A percentile compares a stretch with the other conserved stretches of the same genome.
phyloP scores from a whole-genome alignment of 2,113 vertebrate genomes.

The Epinephelus lanceolatus region DNA sequence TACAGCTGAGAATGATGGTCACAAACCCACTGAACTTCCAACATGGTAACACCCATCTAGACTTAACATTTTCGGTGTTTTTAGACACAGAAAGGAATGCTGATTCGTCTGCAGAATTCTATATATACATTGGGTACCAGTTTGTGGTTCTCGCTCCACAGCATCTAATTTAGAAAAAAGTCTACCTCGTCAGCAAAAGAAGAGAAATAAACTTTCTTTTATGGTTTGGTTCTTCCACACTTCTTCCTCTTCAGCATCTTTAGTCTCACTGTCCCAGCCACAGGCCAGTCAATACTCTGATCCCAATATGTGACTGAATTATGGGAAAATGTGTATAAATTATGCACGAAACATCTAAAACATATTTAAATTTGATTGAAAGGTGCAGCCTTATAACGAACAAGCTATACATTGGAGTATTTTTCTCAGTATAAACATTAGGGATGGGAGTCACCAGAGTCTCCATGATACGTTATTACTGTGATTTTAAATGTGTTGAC shows the following conservation, averaged over 20 bases:
- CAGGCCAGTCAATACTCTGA: background rate
- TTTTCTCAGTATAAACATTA: too few species aligned
- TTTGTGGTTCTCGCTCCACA: constrained; percentile 28
- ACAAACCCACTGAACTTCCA: background rate
- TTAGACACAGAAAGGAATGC: constrained; percentile 41
- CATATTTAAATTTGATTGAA: background rate
- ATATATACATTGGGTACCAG: constrained; percentile 39
- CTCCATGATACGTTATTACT: too few species aligned
- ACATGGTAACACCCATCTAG: constrained; percentile 6
- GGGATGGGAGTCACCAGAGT: too few species aligned
- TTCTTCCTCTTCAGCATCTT: constrained; percentile 12
- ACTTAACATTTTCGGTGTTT: background rate
- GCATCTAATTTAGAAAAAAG: constrained; percentile 38
- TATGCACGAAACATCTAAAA: background rate
- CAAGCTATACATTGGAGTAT: too few species aligned
- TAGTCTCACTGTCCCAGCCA: too few species aligned
- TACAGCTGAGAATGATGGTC: background rate
- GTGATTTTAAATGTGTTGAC: too few species aligned
- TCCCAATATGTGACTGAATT: too few species aligned
- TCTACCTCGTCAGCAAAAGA: constrained; percentile 18
- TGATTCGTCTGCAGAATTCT: constrained; percentile 19
- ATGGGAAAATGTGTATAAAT: too few species aligned
- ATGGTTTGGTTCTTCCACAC: constrained; percentile 1
- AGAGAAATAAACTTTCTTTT: constrained; percentile 11
- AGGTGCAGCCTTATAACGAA: background rate